Base-by-base conservation (phyloP, 2,888 invertebrate genomes). In the Drepana falcataria region DNA sequence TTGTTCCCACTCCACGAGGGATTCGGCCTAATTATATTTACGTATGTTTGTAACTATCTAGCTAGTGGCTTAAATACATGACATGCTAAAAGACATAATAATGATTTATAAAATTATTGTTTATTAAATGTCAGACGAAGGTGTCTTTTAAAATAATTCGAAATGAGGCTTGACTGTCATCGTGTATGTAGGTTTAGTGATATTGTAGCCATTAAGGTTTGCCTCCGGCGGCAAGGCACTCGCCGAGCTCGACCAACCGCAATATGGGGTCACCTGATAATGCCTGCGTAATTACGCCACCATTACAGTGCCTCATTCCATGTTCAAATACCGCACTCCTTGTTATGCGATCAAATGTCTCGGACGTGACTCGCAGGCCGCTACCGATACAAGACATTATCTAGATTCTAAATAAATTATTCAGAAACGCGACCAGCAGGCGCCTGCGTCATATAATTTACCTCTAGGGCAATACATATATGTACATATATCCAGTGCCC, bases 211-310 rank as follows among this genome's bases (percentile, higher is more conserved):
- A 79, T 79, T 77, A 77, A 68, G 67, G 67, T 63, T 61, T 63
- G 73, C 77, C 72, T 55, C 65, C 62, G 73, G 77, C 77, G 72
- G 72, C 67, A 69, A 66, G 68, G 64, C 63, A 61, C 59, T 59
- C 56, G 53, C 65, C 65, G 68, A 67, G 66, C 65, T 66, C 58
- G 60, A 4, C 57, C 63, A 69, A 83, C 88, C 86, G 75, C 87
- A 86, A 83, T 86, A 87, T 85, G 83, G 83, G 89, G 89, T 89
- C 90, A 88, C 81, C 76, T 75, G 89, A 88, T 89, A 89, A 87
- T 87, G 80, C 73, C 75, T 77, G 81, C 71, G 83, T 89, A 88
- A 90, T 89, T 89, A 90, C 80, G 77, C 78, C 74, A 69, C 78
- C 77, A 85, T 84, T 87, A 83, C 79, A 59, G 63, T 64, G 51